phyloP scores from a whole-genome alignment of 2,888 invertebrate species.

The Hemicrepidius hirtus region DNA sequence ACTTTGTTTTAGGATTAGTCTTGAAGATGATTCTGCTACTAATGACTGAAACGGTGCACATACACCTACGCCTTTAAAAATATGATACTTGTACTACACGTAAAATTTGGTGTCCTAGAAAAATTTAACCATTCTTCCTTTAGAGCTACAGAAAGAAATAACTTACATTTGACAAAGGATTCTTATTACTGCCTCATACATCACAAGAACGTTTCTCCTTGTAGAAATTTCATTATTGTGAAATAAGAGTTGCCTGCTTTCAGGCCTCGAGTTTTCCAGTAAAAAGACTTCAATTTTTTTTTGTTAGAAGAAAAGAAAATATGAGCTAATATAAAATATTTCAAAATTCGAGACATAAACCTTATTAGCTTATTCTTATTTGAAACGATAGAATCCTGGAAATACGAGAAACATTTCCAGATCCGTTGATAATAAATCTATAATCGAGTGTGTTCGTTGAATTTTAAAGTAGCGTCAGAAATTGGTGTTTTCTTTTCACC shows the following conservation, averaged over 20 bases:
- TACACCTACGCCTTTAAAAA: no score
- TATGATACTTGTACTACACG: no score
- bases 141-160: background rate
- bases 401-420: background rate
- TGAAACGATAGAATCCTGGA: background rate
- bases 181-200: slow-evolving; percentile 23
- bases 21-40: no score
- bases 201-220: slow-evolving; percentile 4
- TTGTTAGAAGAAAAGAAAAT: background rate
- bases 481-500: slow-evolving; percentile 34
- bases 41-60: no score
- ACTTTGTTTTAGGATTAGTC: no score
- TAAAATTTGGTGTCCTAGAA: background rate
- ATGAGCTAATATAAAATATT: slow-evolving; percentile 1
- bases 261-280: background rate
- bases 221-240: slow-evolving; percentile 18
- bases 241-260: slow-evolving; percentile 9
- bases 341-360: background rate
- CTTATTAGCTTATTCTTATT: background rate
- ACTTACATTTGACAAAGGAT: slow-evolving; percentile 17
- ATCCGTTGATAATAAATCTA: background rate
- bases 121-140: background rate
- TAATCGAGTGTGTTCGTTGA: slow-evolving; percentile 20
- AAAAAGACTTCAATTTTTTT: background rate
- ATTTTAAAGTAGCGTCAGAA: slow-evolving; percentile 12